Conservation (phyloP, 2,797 vertebrate species). For the Pteropus rufus region DNA sequence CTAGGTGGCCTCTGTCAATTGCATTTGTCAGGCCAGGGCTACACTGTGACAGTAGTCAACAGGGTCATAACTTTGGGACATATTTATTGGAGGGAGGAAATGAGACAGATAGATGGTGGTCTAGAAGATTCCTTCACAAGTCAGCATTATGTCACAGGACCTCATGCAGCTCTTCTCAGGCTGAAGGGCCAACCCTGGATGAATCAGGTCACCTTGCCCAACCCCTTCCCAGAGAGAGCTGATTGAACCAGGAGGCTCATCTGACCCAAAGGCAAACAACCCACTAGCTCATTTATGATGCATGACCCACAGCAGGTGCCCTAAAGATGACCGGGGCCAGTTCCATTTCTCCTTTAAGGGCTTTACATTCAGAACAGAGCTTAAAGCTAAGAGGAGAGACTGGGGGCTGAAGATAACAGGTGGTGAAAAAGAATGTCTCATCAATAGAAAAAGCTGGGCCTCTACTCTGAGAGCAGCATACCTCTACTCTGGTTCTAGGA, state of each 20-base stretch:
- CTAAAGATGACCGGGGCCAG: neutral
- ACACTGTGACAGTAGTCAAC: neutral
- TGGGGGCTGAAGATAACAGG: neutral
- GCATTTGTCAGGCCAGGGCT: neutral
- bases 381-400: neutral
- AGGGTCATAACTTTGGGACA: neutral
- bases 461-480: neutral
- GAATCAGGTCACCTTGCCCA: neutral
- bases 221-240: neutral
- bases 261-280: neutral
- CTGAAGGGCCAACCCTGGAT: neutral
- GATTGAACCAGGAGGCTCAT: neutral
- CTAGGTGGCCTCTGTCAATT: neutral
- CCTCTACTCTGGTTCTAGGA: neutral
- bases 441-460: neutral
- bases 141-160: neutral
- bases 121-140: neutral
- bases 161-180: neutral
- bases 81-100: neutral
- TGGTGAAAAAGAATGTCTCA: neutral
- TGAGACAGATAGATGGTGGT: neutral
- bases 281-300: neutral
- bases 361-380: neutral
- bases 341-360: neutral
- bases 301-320: neutral